These are phyloP conservation scores for Hypanus sabinus DNA, from an alignment of 2,113 vertebrate genomes.

Conservation along the genomic window DNA sequence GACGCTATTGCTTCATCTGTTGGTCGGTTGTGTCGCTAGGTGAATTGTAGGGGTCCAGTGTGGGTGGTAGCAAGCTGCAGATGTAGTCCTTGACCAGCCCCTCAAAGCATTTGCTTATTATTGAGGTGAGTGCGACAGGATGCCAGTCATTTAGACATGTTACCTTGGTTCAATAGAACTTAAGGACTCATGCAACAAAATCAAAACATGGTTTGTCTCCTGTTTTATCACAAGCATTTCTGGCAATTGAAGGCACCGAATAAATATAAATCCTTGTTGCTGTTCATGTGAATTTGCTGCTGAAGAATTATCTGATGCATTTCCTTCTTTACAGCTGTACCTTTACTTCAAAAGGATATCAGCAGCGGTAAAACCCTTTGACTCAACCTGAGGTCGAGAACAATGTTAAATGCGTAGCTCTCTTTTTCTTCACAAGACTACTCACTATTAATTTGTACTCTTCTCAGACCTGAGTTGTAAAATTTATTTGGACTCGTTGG, in stretches of 20 bases:
- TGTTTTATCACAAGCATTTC: not conserved
- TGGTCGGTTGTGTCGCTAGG: no score
- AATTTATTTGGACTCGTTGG: conserved; percentile 5
- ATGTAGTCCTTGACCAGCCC: no score
- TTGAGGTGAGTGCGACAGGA: no score
- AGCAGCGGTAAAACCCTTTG: not conserved
- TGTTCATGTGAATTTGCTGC: not conserved
- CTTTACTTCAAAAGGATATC: not conserved
- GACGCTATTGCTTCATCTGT: no score
- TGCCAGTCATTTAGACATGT: no score
- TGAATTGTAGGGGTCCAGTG: no score
- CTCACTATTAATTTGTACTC: not conserved
- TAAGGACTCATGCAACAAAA: not conserved
- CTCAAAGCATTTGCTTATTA: no score
- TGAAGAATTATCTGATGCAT: not conserved
- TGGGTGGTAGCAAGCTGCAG: no score
- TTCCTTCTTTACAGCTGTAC: not conserved
- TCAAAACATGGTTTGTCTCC: not conserved
- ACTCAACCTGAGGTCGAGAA: not conserved
- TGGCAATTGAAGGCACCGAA: not conserved
- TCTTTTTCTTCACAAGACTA: not conserved
- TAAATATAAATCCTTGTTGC: not conserved
- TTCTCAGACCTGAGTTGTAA: not conserved
- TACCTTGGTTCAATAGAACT: no score
- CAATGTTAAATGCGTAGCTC: not conserved